Conservation (phyloP, 2,113 vertebrate genomes). For the Urocitellus parryii region DNA sequence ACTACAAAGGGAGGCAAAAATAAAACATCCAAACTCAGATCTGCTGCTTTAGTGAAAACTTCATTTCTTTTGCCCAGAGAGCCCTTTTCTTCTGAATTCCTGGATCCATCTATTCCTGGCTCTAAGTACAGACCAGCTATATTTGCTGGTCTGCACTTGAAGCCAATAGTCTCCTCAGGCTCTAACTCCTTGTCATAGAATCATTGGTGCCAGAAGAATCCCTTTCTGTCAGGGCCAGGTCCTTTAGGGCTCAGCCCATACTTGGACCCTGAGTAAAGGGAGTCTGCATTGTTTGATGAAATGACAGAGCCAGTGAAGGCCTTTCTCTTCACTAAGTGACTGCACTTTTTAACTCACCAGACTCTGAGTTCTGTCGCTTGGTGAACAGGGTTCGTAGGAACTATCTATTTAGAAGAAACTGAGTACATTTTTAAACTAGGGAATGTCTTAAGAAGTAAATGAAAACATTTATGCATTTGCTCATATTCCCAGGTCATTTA, state of each 20-base stretch:
- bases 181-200: background rate
- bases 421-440: background rate
- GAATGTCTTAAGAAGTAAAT: background rate
- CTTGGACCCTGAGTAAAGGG: background rate
- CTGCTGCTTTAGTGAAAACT: background rate
- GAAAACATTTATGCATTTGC: constrained; percentile 9
- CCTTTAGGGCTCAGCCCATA: background rate
- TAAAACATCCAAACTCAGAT: background rate
- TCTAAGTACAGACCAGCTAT: background rate
- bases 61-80: background rate
- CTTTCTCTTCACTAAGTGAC: background rate
- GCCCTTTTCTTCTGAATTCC: background rate
- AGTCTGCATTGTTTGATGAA: background rate
- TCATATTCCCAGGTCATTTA: background rate
- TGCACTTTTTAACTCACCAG: constrained; percentile 48
- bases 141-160: background rate
- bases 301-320: background rate
- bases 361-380: background rate
- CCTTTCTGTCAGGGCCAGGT: background rate
- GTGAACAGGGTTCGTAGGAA: background rate
- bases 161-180: background rate
- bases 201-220: background rate
- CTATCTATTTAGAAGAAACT: background rate
- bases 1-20: background rate
- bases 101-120: background rate